Evolutionary conservation across 2,888 invertebrate genomes (phyloP), one percentile per base, ranked within the genome.

Genomic region (Lochmaea crataegi): DNA sequence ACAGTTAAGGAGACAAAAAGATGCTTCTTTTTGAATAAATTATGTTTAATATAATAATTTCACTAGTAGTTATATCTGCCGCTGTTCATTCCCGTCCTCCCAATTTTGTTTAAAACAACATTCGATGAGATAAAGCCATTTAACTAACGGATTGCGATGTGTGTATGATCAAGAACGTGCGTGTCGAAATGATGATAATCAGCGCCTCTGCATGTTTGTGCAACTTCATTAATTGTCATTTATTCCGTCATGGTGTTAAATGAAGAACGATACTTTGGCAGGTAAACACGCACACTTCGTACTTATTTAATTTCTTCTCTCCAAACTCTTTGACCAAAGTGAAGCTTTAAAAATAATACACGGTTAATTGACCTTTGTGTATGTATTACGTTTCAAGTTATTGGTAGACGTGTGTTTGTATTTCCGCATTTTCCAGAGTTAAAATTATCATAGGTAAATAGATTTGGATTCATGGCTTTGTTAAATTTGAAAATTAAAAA

Each of bases 211-310:
- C 74, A 68, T 74, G 74, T 74, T 74, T 74, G 68, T 71, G 74
- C 74, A 68, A 65, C 74, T 74, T 74, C 74, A 74, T 74, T 74
- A 74, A 74, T 71, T 71, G 74, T 71, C 74, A 68, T 74, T 68
- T 68, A 71, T 74, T 74, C 63, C 64, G 71, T 65, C 56, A 65
- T 65, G 61, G 74, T 68, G 74, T 68, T 74, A 65, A 74, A 74
- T 74, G 74, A 74, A 68, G 58, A 71, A 74, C 68, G 74, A 56
- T 71, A 53, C 41, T 65, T 74, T 71, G 68, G 60, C 74, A 74
- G 71, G 71, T 71, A 57, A 74, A 74, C 74, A 71, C 71, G 74
- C 74, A 68, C 26, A 66, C 56, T 60, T 42, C 61, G 61, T 71
- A 38, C 66, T 58, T 16, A 16, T 53, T 53, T 18, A 16, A 16